Evolutionary conservation across 2,888 invertebrate species (phyloP).

Genomic region (Lycia hirtaria): DNA sequence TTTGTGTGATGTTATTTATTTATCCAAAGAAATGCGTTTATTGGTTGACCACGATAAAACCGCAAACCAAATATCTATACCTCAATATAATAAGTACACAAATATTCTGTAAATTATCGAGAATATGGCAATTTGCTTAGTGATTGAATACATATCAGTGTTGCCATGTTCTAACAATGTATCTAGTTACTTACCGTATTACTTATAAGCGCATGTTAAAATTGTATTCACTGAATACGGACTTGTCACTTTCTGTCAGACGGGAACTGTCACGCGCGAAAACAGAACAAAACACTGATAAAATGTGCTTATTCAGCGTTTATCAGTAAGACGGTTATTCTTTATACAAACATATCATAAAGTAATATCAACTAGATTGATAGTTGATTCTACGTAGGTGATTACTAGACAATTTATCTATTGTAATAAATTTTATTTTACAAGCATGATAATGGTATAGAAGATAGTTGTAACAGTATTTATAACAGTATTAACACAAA

Average conservation of each 20-base stretch:
- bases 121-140: neutral
- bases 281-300: too few relatives aligned
- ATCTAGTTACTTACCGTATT: too few relatives aligned
- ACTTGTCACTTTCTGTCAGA: too few relatives aligned
- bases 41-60: constrained; percentile 5
- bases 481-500: too few relatives aligned
- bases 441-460: neutral
- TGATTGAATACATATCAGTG: neutral
- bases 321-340: too few relatives aligned
- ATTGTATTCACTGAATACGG: too few relatives aligned
- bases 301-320: too few relatives aligned
- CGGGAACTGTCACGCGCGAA: too few relatives aligned
- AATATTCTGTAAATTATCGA: neutral
- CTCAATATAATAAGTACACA: neutral
- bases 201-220: too few relatives aligned
- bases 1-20: neutral
- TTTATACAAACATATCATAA: too few relatives aligned
- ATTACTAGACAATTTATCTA: neutral
- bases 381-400: neutral
- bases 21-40: constrained; percentile 2
- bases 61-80: neutral
- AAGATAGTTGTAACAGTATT: too few relatives aligned
- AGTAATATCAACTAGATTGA: too few relatives aligned
- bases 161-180: neutral
- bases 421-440: neutral